Percentiles rank a stretch among this genome's conserved stretches.
Conservation (phyloP, 2,113 vertebrate species). For the Platysteira castanea region DNA sequence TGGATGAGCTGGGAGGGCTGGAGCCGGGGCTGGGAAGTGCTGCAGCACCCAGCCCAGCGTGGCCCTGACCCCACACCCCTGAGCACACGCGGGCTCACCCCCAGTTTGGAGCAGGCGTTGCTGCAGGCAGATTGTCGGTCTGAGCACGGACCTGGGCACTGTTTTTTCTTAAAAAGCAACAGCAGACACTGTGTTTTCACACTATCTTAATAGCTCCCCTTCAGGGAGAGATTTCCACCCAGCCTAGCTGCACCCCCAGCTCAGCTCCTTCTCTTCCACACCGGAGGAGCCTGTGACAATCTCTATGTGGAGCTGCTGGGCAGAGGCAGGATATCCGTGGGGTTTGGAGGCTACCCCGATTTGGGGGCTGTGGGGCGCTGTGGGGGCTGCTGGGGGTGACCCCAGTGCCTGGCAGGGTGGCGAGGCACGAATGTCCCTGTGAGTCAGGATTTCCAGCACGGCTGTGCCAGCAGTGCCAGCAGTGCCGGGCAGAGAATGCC, state of each 20-base stretch:
- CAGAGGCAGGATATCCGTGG: fast-evolving
- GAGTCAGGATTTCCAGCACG: neutral
- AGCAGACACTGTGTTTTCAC: neutral
- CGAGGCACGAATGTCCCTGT: fast-evolving
- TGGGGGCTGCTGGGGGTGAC: neutral
- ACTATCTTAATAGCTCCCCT: fast-evolving
- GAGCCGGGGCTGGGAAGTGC: neutral
- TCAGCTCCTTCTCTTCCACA: neutral
- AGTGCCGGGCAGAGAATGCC: neutral
- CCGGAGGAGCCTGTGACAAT: neutral
- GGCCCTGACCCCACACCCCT: neutral
- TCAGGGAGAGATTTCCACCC: neutral
- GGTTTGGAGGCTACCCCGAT: neutral
- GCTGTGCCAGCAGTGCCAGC: neutral
- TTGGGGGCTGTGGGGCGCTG: fast-evolving
- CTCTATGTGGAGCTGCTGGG: fast-evolving
- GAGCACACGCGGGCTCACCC: fast-evolving
- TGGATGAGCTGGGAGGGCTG: neutral
- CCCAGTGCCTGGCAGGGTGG: fast-evolving
- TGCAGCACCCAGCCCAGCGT: neutral
- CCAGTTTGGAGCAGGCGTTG: fast-evolving
- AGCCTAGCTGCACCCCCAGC: neutral
- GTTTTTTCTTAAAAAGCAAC: fast-evolving
- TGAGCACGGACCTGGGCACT: neutral
- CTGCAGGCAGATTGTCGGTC: neutral